Base-by-base conservation (phyloP, 2,113 vertebrate genomes). In the Apus apus region DNA sequence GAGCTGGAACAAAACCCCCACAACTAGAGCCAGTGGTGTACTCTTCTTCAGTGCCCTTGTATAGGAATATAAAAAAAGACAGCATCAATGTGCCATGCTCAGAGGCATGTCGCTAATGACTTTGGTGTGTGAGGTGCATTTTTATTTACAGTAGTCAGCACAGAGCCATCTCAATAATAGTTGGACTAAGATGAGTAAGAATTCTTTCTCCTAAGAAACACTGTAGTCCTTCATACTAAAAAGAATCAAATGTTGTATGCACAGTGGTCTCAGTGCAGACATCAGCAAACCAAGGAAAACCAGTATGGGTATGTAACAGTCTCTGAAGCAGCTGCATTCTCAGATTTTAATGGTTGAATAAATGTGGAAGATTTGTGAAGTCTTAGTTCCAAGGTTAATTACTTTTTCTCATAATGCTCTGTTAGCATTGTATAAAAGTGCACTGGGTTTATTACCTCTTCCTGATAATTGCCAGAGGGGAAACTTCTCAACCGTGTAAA, bases 401-500 rank as follows among this genome's bases (percentile, higher is more conserved):
- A 85, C 92, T 95, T 90, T 54, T 75, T 46, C n/a, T 94, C 14
- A 38, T 79, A 78, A 92, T 77, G 29, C 68, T 92, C 54, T 89
- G 50, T 81, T 90, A 90, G 85, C 7, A 3, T 70, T 64, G 8
- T 43, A 30, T 67, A n/a, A 60, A 85, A 66, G 9, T 95, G 56
- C 36, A 82, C 40, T 93, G 53, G 40, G 70, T 96, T 93, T 93
- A 66, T 64, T 66, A 46, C 2, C 5, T 81, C 73, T 80, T 75
- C 73, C 71, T 91, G 38, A 46, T 11, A 79, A 51, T 34, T 92
- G 53, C 88, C 62, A 90, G 72, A 89, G 38, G 36, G 43, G 26
- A 92, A 84, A 81, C 48, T 94, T 89, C 66, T 95, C 56, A 93
- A n/a, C 54, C 2, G 0, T 82, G 36, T 96, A 65, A 86, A 94